phyloP scores from a whole-genome alignment of 2,797 vertebrate species.

The Australoheros facetus region DNA sequence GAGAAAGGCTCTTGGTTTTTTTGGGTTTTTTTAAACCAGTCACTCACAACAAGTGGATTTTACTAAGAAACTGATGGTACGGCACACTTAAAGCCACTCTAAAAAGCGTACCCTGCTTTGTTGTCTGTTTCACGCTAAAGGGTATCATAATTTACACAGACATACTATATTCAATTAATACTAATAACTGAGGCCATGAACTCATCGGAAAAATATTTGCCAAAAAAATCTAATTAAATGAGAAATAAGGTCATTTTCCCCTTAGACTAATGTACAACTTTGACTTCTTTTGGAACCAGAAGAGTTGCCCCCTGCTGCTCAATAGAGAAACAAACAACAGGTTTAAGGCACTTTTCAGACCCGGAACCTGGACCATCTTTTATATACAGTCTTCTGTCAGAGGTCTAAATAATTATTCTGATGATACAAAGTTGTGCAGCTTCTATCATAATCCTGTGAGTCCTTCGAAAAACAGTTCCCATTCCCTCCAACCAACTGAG shows the following conservation, averaged over 20 bases:
- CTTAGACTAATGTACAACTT: not conserved
- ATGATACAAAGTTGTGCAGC: not conserved
- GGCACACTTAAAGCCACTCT: not conserved
- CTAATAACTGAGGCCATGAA: not conserved
- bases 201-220: not conserved
- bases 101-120: not conserved
- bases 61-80: rapidly evolving
- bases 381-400: too few species aligned
- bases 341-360: not conserved
- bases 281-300: not conserved
- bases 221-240: too few species aligned
- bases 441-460: not conserved
- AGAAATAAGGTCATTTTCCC: rapidly evolving
- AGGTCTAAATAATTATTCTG: not conserved
- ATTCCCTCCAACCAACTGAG: not conserved
- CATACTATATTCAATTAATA: not conserved
- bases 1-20: not conserved
- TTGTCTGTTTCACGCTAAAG: rapidly evolving
- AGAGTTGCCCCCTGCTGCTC: not conserved
- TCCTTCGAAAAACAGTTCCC: not conserved
- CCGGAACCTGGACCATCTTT: too few species aligned
- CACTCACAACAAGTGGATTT: not conserved
- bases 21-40: not conserved
- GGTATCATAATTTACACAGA: rapidly evolving
- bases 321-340: not conserved